phyloP scores from a whole-genome alignment of 2,888 invertebrate species.

The Drosophila fulvimacula region DNA sequence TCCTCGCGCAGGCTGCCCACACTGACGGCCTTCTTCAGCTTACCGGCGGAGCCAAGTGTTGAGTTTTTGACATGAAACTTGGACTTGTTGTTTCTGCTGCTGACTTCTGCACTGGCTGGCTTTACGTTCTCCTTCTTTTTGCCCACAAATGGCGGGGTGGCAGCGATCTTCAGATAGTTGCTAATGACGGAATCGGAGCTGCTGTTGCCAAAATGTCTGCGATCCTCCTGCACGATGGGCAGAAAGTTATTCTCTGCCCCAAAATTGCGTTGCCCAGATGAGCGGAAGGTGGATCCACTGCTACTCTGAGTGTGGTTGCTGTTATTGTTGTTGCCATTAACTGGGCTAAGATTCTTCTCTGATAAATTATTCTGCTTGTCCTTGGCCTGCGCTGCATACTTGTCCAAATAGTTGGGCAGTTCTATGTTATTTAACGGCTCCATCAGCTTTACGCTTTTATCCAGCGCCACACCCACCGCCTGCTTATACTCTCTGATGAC shows the following conservation, averaged over 20 bases:
- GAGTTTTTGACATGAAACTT: conserved; percentile 40
- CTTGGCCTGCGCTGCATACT: conserved; percentile 65
- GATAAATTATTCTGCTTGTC: conserved; percentile 83
- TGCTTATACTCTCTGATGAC: conserved; percentile 83
- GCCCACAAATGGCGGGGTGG: conserved; percentile 67
- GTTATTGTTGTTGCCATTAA: conserved; percentile 1
- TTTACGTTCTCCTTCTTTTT: conserved; percentile 83
- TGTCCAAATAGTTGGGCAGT: conserved; percentile 74
- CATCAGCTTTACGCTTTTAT: conserved; percentile 56
- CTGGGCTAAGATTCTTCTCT: conserved; percentile 65
- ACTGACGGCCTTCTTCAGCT: conserved; percentile 74
- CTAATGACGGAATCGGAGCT: conserved; percentile 82
- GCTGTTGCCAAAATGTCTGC: conserved; percentile 38
- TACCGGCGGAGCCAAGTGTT: conserved; percentile 29
- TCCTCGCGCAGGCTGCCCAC: conserved; percentile 80
- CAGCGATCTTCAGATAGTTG: conserved; percentile 82
- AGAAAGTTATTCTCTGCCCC: conserved; percentile 75
- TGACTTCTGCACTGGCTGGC: conserved; percentile 52
- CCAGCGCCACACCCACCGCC: conserved; percentile 70
- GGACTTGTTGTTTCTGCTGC: conserved; percentile 33
- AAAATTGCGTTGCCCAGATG: conserved; percentile 54
- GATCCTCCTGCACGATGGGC: conserved; percentile 63
- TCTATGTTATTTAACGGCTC: conserved; percentile 75
- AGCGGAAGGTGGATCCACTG: conserved; percentile 23
- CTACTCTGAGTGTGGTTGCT: conserved; percentile 13